Evolutionary conservation across 2,797 vertebrate genomes (phyloP).

Genomic region (Gymnopithys bicolor): DNA sequence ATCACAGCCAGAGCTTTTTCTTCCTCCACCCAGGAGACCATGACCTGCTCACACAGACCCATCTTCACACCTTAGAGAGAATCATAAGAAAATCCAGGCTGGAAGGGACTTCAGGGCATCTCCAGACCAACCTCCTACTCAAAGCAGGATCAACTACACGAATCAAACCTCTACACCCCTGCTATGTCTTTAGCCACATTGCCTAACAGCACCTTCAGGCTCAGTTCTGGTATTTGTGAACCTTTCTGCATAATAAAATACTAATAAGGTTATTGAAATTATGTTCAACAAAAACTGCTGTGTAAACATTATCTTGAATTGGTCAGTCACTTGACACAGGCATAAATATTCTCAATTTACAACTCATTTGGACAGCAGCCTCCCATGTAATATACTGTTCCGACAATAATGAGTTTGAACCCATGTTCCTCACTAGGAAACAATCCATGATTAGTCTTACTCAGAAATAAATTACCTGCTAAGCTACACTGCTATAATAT

Average conservation of each 20-base stretch:
- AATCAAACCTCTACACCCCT: background rate
- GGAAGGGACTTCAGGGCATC: background rate
- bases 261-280: background rate
- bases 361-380: background rate
- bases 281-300: background rate
- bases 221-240: background rate
- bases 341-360: background rate
- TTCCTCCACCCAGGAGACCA: background rate
- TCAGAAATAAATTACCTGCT: conserved; percentile 16
- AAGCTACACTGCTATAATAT: background rate
- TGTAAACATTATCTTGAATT: background rate
- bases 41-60: background rate
- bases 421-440: background rate
- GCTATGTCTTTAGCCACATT: background rate
- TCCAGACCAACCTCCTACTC: background rate
- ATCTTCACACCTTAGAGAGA: background rate
- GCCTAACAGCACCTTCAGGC: background rate
- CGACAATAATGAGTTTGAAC: background rate
- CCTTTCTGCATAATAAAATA: background rate
- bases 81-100: background rate
- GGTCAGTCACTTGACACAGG: background rate
- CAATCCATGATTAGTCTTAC: background rate
- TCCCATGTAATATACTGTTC: background rate
- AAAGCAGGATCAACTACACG: background rate
- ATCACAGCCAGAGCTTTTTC: background rate